Base-by-base conservation (phyloP, 2,888 invertebrate genomes). In the Escarpia spicata region DNA sequence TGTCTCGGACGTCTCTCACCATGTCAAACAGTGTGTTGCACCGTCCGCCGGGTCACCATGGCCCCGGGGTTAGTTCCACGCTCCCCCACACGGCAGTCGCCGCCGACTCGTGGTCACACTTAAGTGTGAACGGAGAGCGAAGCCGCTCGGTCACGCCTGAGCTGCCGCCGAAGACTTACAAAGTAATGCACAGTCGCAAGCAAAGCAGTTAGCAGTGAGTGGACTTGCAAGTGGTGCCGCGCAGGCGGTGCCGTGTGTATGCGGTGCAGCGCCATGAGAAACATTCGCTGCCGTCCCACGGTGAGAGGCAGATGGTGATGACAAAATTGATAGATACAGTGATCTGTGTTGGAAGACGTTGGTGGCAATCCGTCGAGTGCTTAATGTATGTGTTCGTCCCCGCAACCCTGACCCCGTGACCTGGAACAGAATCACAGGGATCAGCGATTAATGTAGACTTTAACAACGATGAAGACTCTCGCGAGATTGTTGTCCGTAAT, bases 161-260 rank as follows among this genome's bases (percentile, higher is more conserved):
- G 94, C 94, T 96, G 93, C 96, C 96, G 92, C 96, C 96, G 93
- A 95, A 95, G 94, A 96, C 96, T 90, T 96, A 96, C 94, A 94
- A 94, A 60, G 91, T 92, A 90, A 92, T 92, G 91, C 94, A 94
- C 60, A 92, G 92, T 58, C 93, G 94, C 15, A 93, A 94, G 91
- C 92, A 93, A 92, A 93, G 94, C 93, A 93, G 93, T 91, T 93
- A 93, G 93, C 93, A 94, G 52, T 91, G 6, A 26, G 91, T 31
- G 26, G 15, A 91, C 15, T 31, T 91, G 37, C 37, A 19, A 0
- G 43, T 91, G 43, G 43, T 91, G 91, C 37, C 19, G 4, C 8
- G 43, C 44, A 44, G 15, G n/a, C 43, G 19, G 44, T 45, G 91
- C 43, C 52, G 44, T 44, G 60, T 52, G 37, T 60, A 19, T 19